Evolutionary conservation across 2,888 invertebrate genomes (phyloP).

Genomic region (Allolobophora icterica): DNA sequence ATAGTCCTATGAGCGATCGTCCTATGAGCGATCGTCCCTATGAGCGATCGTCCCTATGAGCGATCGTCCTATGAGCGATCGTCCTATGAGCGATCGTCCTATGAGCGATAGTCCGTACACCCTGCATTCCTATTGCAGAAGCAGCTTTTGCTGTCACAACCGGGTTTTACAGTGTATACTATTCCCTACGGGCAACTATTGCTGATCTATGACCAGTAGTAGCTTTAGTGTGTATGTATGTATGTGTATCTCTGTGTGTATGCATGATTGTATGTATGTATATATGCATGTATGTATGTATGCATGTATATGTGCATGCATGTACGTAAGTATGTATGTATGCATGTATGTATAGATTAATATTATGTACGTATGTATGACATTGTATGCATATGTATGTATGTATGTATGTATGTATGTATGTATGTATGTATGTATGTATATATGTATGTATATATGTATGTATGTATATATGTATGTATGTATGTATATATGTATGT

Average conservation of each 20-base stretch:
- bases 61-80: too few relatives aligned
- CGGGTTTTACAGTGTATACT: neutral
- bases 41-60: too few relatives aligned
- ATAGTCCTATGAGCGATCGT: too few relatives aligned
- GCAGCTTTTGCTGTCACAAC: neutral
- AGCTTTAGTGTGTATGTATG: too few relatives aligned
- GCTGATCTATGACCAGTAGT: too few relatives aligned
- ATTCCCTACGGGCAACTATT: too few relatives aligned
- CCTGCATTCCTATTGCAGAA: neutral
- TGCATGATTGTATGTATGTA: neutral
- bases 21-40: too few relatives aligned
- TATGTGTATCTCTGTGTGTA: too few relatives aligned
- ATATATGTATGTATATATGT: slow-evolving; percentile 35
- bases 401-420: slow-evolving; percentile 37
- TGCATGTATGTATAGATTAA: slow-evolving; percentile 12
- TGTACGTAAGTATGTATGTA: slow-evolving; percentile 17
- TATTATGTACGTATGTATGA: slow-evolving; percentile 36
- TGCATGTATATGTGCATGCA: too few relatives aligned
- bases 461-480: neutral
- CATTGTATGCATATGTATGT: slow-evolving; percentile 37
- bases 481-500: too few relatives aligned
- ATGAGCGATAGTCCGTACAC: too few relatives aligned
- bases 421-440: slow-evolving; percentile 35
- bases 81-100: neutral
- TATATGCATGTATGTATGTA: neutral